Evolutionary conservation across 2,113 vertebrate species (phyloP), one percentile per base, ranked within the genome.

Genomic region (Solea senegalensis): DNA sequence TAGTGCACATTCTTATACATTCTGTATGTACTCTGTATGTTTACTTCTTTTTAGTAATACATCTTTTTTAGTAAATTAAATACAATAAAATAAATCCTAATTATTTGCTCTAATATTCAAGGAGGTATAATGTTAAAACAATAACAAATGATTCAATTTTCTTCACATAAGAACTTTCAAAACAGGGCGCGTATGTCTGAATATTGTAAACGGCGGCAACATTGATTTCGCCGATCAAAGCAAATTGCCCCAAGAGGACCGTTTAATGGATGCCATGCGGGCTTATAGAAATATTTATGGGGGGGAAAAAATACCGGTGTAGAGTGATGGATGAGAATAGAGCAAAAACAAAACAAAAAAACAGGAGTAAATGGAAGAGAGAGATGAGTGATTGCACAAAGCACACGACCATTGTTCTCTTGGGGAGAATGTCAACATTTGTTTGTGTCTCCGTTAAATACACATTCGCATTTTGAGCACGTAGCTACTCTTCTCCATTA

Each of bases 141-240:
- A 49, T 54, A 76, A 82, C 50, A 46, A 39, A 73, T 76, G n/a
- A 69, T 21, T 16, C 3, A 41, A 52, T 40, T 68, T 40, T 65
- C 51, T 53, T 21, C 56, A 50, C 55, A 60, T 14, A 16, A 72
- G 65, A 55, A 72, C 44, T 67, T 64, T 40, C 69, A 40, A 49
- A 64, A 39, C 9, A 15, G 43, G 65, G 44, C 28, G 63, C 82
- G 82, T 67, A 63, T 76, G 65, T 46, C 45, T 56, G 54, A 61
- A 49, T 76, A 46, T 56, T 75, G 70, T 81, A 69, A 76, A 69
- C 65, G 81, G 34, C 14, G 26, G 55, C 53, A 16, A 80, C 63
- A 87, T 64, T 51, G 69, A 81, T 82, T 71, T 64, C 67, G 7
- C 28, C 61, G 67, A 85, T 85, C 67, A 83, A 80, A 83, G 74